Evolutionary conservation across 2,113 vertebrate genomes (phyloP), one percentile per base, ranked within the genome.

Genomic region (Archilochus colubris): DNA sequence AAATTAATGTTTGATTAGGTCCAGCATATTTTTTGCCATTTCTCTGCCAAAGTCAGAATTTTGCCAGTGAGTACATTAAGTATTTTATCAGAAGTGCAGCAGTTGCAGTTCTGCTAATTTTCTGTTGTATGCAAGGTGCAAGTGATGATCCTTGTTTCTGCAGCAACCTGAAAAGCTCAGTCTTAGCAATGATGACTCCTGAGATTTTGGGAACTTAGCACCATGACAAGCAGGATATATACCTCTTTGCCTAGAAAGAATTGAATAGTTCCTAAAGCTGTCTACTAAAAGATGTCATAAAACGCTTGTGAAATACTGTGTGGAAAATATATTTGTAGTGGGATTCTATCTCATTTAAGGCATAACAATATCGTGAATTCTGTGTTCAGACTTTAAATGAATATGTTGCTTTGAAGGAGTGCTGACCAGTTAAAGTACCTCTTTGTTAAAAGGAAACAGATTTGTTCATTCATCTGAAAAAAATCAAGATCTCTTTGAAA

Each of bases 371-470:
- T 85, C 53, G 40, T 1, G 7, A 54, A 62, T 80, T 89, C 83
- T 67, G 18, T 87, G 59, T 89, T 94, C 64, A 76, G 85, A 88
- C 73, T 76, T 74, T 82, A 86, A 91, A 78, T 63, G 51, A 88
- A 83, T 70, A 63, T 43, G 25, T 74, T 91, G 77, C 88, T 93
- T 76, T 95, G 74, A 87, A 95, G 88, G 86, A 93, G 27, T 58
- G 61, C 91, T 94, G 89, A 91, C 77, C 54, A 67, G 86, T 93
- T 96, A 88, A 94, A 91, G 94, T 87, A 59, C 55, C 55, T 82
- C 90, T 93, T 95, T 97, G 92, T 94, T 86, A 72, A 69, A 91
- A 93, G 70, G 79, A 82, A 95, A 94, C 83, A 44, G 81, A 80
- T 79, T 92, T 90, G 44, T 89, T 91, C 81, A 63, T 95, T 95